Evolutionary conservation across 1,140 invertebrate genomes (phyloP), one percentile per base, ranked within the genome.

Genomic region (Chironomus striatipennis): DNA sequence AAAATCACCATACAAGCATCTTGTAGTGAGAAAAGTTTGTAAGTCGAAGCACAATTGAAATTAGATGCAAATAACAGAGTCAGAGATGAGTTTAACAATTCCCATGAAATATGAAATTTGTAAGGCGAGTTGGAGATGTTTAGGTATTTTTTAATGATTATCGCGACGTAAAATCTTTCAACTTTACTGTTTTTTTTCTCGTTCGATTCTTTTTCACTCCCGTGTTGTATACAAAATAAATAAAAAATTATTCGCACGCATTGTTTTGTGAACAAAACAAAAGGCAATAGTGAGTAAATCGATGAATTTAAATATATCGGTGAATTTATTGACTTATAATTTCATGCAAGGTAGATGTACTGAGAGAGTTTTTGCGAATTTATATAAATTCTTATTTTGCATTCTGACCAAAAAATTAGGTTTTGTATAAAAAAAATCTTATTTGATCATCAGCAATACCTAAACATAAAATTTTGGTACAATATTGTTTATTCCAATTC

Each of bases 21-120:
- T 34, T 5, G 5, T n/a, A 34, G 24, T 34, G 24, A 34, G 24
- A 34, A 34, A 34, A 34, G 24, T 34, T 5, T 57, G 47, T 15
- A 57, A 57, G 47, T 57, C 47, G 47, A 57, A n/a, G 47, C 47
- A 57, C 47, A 57, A 57, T 57, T 57, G 47, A 57, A 57, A 57
- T 57, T 57, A 57, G 47, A 57, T 57, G 47, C 47, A 57, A 57
- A 57, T 57, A 57, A 57, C 12, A 12, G n/a, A n/a, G 12, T n/a
- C 47, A n/a, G 9, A 57, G 47, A 57, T 57, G 47, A 57, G 47
- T 34, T 34, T 34, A 34, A 34, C 47, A 57, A n/a, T 57, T 57
- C 47, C 47, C 47, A 57, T 57, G 47, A 57, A 57, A 57, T 57
- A 57, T 57, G 47, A 57, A 57, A 57, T 57, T 57, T 57, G 47